Evolutionary conservation across 2,797 vertebrate genomes (phyloP).

Genomic region (Scolopax rusticola): DNA sequence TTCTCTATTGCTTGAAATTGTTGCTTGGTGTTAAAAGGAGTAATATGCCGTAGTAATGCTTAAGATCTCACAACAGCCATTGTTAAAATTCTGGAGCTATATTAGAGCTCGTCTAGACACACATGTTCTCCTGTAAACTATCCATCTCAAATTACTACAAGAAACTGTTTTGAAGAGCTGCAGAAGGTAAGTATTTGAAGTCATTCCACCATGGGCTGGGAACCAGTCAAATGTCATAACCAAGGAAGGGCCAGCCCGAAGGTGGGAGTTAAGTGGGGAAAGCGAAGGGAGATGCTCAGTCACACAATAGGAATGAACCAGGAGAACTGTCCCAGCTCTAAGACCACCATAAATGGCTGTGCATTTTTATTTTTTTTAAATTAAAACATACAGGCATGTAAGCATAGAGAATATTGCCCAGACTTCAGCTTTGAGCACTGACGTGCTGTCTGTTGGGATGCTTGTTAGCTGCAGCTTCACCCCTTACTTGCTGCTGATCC

Average conservation of each 20-base stretch:
- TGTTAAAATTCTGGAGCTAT: not conserved
- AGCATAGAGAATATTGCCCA: not conserved
- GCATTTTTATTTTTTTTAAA: not conserved
- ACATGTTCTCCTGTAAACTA: not conserved
- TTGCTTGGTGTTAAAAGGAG: not conserved
- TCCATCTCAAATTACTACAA: not conserved
- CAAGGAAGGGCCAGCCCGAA: not conserved
- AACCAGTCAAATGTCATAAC: not conserved
- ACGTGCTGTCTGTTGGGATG: not conserved
- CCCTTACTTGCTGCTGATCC: not conserved
- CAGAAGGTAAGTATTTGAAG: not conserved
- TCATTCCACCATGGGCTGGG: rapidly evolving
- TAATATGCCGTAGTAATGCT: not conserved
- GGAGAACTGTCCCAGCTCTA: not conserved
- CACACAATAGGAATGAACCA: not conserved
- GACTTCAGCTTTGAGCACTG: not conserved
- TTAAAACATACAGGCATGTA: not conserved
- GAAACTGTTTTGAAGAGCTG: not conserved
- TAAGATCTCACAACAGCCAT: not conserved
- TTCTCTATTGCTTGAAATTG: not conserved
- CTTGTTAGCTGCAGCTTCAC: not conserved
- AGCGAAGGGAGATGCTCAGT: not conserved
- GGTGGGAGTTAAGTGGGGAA: not conserved
- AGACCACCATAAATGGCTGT: not conserved
- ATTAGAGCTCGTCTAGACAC: not conserved